A percentile compares a stretch with the other conserved stretches of the same genome.
Conservation (phyloP, 2,888 invertebrate genomes). For the Sarcophaga subvicina region DNA sequence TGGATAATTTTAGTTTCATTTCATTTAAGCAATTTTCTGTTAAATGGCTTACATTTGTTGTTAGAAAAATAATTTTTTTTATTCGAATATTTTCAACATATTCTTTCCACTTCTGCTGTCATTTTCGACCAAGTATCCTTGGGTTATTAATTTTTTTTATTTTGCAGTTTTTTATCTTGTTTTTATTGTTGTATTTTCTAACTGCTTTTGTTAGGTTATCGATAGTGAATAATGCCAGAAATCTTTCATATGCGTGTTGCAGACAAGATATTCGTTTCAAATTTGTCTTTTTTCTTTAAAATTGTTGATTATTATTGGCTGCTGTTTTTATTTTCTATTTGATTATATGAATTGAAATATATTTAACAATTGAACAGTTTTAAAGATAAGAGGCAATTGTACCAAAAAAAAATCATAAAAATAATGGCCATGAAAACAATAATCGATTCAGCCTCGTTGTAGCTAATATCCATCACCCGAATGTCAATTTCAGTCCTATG, state of each 20-base stretch:
- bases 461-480: no score
- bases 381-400: no score
- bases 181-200: conserved; percentile 36
- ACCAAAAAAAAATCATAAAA: no score
- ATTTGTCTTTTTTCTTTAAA: neutral
- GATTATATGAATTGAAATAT: no score
- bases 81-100: conserved; percentile 21
- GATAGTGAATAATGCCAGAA: conserved; percentile 53
- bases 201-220: conserved; percentile 47
- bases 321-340: neutral
- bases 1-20: conserved; percentile 26
- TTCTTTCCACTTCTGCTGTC: no score
- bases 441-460: no score
- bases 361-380: no score
- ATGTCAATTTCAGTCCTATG: no score
- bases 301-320: neutral
- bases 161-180: conserved; percentile 8
- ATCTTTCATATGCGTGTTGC: conserved; percentile 47
- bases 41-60: conserved; percentile 68
- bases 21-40: conserved; percentile 66
- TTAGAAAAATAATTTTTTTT: conserved; percentile 39
- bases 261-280: conserved; percentile 38
- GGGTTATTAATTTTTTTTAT: conserved; percentile 24
- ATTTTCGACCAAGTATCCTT: no score
- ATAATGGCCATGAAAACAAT: no score